Evolutionary conservation across 2,888 invertebrate species (phyloP).

Genomic region (Scrobipalpa costella): DNA sequence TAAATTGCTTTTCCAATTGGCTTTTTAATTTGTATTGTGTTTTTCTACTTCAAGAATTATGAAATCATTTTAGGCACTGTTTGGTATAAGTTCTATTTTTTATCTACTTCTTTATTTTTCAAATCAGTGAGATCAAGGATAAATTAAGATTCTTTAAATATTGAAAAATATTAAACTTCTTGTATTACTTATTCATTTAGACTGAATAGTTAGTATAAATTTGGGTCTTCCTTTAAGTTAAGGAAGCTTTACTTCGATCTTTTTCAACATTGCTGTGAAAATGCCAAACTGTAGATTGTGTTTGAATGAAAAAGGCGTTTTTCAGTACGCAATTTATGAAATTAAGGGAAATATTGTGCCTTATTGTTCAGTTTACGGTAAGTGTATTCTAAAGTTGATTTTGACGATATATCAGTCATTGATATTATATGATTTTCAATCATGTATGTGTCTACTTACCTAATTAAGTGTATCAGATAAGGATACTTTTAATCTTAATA

Average conservation of each 20-base stretch:
- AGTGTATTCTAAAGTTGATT: neutral
- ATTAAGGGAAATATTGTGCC: constrained; percentile 13
- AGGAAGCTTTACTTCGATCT: constrained; percentile 26
- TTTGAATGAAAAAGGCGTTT: neutral
- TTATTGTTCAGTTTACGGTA: constrained; percentile 3
- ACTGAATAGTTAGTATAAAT: constrained; percentile 14
- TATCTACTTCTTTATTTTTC: neutral
- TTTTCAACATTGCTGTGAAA: constrained; percentile 28
- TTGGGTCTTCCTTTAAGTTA: constrained; percentile 10
- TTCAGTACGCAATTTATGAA: neutral
- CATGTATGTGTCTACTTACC: constrained; percentile 16
- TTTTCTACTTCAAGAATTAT: neutral
- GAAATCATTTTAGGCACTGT: neutral
- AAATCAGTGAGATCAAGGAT: neutral
- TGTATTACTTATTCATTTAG: neutral
- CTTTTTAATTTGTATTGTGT: constrained; percentile 8
- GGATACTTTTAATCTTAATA: constrained; percentile 19
- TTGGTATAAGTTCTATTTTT: neutral
- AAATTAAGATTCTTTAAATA: neutral
- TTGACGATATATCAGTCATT: constrained; percentile 22
- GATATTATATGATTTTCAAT: constrained; percentile 17
- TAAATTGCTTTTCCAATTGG: neutral
- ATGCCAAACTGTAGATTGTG: constrained; percentile 17
- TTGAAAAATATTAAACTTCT: too few species aligned
- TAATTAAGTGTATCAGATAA: constrained; percentile 18